Evolutionary conservation across 1,140 invertebrate genomes (phyloP), one percentile per base, ranked within the genome.

Genomic region (Scaptomyza montana): DNA sequence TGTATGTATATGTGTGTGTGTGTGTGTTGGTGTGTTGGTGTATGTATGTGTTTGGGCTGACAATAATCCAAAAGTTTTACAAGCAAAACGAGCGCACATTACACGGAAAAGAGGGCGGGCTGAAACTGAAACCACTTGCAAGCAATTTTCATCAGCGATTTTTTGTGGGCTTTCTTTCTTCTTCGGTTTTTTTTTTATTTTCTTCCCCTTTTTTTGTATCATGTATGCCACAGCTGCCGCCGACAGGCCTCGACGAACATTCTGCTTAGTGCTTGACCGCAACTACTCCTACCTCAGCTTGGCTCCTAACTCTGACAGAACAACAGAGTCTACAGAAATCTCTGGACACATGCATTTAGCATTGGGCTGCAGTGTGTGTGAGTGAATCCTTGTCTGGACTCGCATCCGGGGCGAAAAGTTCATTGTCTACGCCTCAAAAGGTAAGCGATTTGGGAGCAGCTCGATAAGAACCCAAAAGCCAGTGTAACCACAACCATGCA

Each of bases 11-110:
- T 41, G 28, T 62, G 51, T 53, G 53, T 51, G 63, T 30, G 13
- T 45, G 33, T 64, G 30, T 46, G 46, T 69, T 10, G 59, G 51
- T 59, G 33, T 63, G 43, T 51, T 54, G 74, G 28, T 59, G 41
- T 47, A 49, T 61, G 47, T 68, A 53, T 67, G 60, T 78, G 68
- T 73, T 64, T 50, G 84, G 65, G 65, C 84, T 87, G 82, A 87
- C 84, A 87, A 87, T 87, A 87, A 87, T 87, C 84, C 84, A 87
- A 89, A 87, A 87, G 84, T 87, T 87, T 87, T 87, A 87, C 84
- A 89, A 89, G 84, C 84, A 89, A 87, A 86, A 87, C 84, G 79
- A 87, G 78, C 76, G 84, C 74, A 77, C 84, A 87, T 89, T 89
- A 89, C 82, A 87, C 71, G 75, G 78, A 70, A 57, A 62, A 9